Evolutionary conservation across 2,888 invertebrate genomes (phyloP).

Genomic region (Drosophila paramelanica): DNA sequence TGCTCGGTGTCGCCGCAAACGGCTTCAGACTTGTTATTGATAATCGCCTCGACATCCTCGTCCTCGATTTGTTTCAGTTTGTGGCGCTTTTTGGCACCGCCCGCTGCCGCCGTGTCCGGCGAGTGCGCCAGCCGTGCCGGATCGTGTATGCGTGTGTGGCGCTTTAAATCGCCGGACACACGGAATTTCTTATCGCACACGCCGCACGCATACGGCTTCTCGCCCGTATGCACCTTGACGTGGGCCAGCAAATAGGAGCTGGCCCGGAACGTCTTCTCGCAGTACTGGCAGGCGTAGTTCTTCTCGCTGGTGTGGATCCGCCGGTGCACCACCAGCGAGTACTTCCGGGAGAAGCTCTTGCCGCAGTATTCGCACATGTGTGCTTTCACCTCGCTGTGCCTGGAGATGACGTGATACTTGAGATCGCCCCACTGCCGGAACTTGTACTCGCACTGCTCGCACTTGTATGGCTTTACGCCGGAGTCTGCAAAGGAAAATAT

Average conservation of each 20-base stretch:
- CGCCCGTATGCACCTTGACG: conserved; percentile 93
- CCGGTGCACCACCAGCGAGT: conserved; percentile 93
- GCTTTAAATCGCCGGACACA: conserved; percentile 92
- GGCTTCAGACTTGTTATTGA: conserved; percentile 66
- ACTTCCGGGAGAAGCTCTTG: conserved; percentile 94
- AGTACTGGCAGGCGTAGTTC: conserved; percentile 94
- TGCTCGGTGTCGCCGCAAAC: conserved; percentile 62
- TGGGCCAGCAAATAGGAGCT: conserved; percentile 94
- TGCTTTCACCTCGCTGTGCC: conserved; percentile 92
- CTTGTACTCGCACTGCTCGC: conserved; percentile 90
- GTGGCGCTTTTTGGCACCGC: conserved; percentile 12
- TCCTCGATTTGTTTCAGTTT: conserved; percentile 51
- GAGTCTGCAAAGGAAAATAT: conserved; percentile 85
- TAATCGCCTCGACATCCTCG: conserved; percentile 37
- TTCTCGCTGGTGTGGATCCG: conserved; percentile 94
- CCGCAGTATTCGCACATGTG: conserved; percentile 96
- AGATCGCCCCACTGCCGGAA: conserved; percentile 96
- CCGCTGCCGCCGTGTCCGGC: conserved; percentile 52
- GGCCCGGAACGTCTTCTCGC: conserved; percentile 93
- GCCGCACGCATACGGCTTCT: conserved; percentile 91
- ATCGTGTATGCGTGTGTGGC: conserved; percentile 91
- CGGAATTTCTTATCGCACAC: conserved; percentile 93
- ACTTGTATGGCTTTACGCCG: conserved; percentile 94
- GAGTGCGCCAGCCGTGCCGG: conserved; percentile 65
- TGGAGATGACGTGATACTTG: conserved; percentile 93